Evolutionary conservation across 35 echinoderm and acorn worm genomes (phyloP).

Genomic region (Hemicentrotus pulcherrimus): DNA sequence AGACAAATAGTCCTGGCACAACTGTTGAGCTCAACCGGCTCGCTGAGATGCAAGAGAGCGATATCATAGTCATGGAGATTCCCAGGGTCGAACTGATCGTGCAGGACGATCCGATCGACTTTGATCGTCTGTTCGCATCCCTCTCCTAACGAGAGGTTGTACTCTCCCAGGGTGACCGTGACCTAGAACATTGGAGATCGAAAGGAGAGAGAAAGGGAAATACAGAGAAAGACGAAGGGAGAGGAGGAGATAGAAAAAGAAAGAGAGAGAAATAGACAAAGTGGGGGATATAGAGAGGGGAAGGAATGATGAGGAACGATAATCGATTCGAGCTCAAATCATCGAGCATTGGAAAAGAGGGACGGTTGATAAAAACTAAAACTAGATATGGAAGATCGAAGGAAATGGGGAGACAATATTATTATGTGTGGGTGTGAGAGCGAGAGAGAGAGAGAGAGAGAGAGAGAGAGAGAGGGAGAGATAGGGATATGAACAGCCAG

Average conservation of each 20-base stretch:
- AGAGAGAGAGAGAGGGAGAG: too few species aligned
- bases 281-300: neutral
- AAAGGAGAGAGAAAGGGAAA: neutral
- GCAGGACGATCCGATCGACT: neutral
- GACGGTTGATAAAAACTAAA: too few species aligned
- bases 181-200: neutral
- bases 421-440: too few species aligned
- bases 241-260: neutral
- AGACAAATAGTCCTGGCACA: slow-evolving; percentile 28
- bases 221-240: neutral
- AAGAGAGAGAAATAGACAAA: neutral
- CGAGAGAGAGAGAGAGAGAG: too few species aligned
- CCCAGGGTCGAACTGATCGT: neutral
- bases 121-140: slow-evolving; percentile 25
- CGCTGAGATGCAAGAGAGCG: slow-evolving; percentile 5
- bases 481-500: too few species aligned
- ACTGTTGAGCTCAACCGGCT: neutral
- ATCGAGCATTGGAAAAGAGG: too few species aligned
- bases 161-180: neutral
- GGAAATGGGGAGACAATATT: too few species aligned
- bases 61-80: neutral
- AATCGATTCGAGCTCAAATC: too few species aligned
- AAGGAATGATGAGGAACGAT: neutral
- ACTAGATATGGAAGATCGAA: too few species aligned
- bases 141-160: neutral